Conservation (phyloP, 2,113 vertebrate genomes). For the Carassius auratus region DNA sequence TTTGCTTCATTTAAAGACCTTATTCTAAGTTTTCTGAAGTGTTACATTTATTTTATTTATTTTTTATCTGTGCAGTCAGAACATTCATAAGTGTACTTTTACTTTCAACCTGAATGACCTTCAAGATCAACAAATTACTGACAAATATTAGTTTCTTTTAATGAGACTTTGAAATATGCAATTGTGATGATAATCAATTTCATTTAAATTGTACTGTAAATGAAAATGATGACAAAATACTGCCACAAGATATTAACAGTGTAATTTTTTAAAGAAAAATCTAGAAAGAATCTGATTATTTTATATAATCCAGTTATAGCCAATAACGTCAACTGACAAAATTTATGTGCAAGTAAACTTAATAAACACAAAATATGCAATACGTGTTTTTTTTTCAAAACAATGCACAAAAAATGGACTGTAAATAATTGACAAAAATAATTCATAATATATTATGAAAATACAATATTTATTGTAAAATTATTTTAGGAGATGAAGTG, state of each 20-base stretch:
- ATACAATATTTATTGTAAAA: neutral
- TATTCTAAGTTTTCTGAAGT: neutral
- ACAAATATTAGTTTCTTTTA: neutral
- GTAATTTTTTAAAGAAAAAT: neutral
- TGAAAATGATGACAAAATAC: neutral
- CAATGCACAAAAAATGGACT: neutral
- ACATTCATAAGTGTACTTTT: neutral
- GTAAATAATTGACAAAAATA: neutral
- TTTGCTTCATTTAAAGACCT: neutral
- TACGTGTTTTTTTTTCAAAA: neutral
- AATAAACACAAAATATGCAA: neutral
- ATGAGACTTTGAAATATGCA: neutral
- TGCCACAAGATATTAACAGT: neutral
- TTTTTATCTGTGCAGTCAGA: neutral
- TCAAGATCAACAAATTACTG: neutral
- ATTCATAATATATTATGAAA: neutral
- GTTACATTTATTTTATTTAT: neutral
- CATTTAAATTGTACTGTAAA: neutral
- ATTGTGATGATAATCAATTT: too few species aligned
- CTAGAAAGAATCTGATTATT: neutral
- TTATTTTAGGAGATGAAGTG: neutral
- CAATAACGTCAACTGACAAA: neutral
- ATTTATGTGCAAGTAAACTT: neutral
- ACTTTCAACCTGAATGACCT: neutral
- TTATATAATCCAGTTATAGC: neutral